Evolutionary conservation across 2,113 vertebrate species (phyloP), one percentile per base, ranked within the genome.

Genomic region (Microcebus griseorufus): DNA sequence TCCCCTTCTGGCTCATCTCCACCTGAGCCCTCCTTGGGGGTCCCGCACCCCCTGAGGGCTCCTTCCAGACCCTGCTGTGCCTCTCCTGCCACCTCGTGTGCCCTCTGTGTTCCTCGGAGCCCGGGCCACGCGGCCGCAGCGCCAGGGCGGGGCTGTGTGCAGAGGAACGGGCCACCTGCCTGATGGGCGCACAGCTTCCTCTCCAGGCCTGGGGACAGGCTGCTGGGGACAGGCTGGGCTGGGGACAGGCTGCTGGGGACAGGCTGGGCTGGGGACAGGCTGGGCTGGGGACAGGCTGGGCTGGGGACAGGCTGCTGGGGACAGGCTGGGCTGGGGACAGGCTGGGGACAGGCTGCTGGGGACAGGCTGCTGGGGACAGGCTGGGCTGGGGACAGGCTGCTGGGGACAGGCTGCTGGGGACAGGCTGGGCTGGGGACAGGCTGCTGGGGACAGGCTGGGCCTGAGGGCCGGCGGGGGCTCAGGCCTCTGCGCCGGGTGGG

Each of bases 181-280:
- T 70, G 14, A 51, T 42, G 5, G 39, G 45, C 37, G 32, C 8
- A 23, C 42, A 37, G n/a, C n/a, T 55, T 20, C 20, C 22, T 34
- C 60, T 76, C 76, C 8, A 6, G 65, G 34, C 25, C 29, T 3
- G 1, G 65, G 37, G n/a, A 11, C 9, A 2, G 0, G 1, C 65
- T 5, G 7, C 23, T 22, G 6, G 55, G 39, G 69, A 51, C 39
- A 42, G 39, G 39, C 39, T 42, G 39, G 39, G 39, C 29, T 3
- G 1, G 65, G 42, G n/a, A 11, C 11, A 42, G 39, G 39, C 39
- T 42, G 39, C 39, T 42, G 39, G 39, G 39, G 39, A 42, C 39
- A 2, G 0, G 1, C 65, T 5, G 7, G 39, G 39, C 23, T 22
- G 6, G 55, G 39, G 69, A 51, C 75, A 48, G 45, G 39, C 39